A percentile compares a stretch with the other conserved stretches of the same genome.
Evolutionary conservation across 2,113 vertebrate genomes (phyloP).

Genomic region (Pungitius pungitius): DNA sequence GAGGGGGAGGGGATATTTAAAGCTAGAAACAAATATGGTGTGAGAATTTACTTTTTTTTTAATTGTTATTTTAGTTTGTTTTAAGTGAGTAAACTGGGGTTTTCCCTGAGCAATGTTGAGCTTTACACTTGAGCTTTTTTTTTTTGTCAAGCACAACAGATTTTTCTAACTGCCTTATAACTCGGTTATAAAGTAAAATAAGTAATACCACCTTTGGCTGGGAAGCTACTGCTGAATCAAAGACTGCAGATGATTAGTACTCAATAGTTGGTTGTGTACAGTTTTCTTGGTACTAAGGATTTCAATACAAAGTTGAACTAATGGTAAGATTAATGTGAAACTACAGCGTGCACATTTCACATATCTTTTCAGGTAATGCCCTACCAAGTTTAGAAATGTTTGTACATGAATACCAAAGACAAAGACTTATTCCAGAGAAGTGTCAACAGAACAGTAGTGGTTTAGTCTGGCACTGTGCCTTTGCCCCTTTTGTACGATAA

Average conservation of each 20-base stretch:
- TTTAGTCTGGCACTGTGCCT: constrained; percentile 12
- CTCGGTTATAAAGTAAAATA: background rate
- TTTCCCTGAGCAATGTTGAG: background rate
- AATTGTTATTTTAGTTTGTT: constrained; percentile 4
- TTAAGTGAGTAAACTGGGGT: background rate
- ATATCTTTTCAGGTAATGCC: background rate
- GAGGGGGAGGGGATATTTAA: background rate
- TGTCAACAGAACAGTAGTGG: background rate
- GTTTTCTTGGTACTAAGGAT: background rate
- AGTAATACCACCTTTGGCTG: background rate
- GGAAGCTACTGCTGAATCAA: background rate
- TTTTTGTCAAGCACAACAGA: background rate
- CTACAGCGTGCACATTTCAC: constrained; percentile 6
- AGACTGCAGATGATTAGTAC: background rate
- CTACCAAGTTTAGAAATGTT: constrained; percentile 14
- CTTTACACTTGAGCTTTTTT: background rate
- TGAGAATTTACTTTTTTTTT: constrained; percentile 23
- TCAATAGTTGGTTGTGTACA: background rate
- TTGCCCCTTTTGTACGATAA: background rate
- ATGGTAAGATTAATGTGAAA: background rate
- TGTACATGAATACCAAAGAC: constrained; percentile 11
- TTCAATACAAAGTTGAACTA: background rate
- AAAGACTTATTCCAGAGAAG: constrained; percentile 5
- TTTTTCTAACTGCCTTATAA: background rate
- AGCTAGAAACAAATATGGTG: constrained; percentile 21